phyloP scores from a whole-genome alignment of 2,888 invertebrate species.

The Entomobrya multifasciata region DNA sequence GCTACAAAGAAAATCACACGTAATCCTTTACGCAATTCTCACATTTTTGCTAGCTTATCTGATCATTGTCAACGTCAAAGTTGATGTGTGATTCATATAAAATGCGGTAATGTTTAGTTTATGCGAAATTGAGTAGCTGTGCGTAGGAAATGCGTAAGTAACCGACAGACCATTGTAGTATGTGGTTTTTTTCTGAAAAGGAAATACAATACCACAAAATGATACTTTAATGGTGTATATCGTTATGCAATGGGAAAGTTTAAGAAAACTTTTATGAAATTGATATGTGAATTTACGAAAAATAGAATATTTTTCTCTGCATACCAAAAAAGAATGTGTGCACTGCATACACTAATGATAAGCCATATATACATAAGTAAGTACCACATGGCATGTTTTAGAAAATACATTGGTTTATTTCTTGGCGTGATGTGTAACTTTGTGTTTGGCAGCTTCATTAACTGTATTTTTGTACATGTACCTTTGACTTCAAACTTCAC shows the following conservation, averaged over 20 bases:
- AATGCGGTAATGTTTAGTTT: not conserved
- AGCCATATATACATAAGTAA: too few species aligned
- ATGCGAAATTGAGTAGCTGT: not conserved
- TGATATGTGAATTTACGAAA: not conserved
- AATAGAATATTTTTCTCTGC: not conserved
- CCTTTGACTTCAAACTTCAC: not conserved
- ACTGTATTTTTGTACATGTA: not conserved
- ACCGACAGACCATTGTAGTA: not conserved
- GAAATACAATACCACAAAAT: conserved; percentile 63
- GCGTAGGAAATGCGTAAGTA: not conserved
- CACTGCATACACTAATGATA: not conserved
- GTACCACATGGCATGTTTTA: too few species aligned
- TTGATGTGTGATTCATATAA: not conserved
- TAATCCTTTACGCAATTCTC: not conserved
- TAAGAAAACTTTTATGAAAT: conserved; percentile 58
- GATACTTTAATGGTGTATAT: conserved; percentile 32
- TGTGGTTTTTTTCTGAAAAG: conserved; percentile 45
- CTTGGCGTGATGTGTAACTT: not conserved
- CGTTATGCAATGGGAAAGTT: conserved; percentile 62
- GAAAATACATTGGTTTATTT: not conserved
- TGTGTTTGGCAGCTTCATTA: not conserved
- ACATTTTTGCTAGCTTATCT: conserved; percentile 29
- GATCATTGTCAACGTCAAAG: conserved; percentile 38
- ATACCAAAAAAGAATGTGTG: not conserved
- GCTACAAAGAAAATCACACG: not conserved